Percentiles rank a stretch among this genome's conserved stretches.
Evolutionary conservation across 2,113 vertebrate genomes (phyloP).

Genomic region (Ceyx margarethae): DNA sequence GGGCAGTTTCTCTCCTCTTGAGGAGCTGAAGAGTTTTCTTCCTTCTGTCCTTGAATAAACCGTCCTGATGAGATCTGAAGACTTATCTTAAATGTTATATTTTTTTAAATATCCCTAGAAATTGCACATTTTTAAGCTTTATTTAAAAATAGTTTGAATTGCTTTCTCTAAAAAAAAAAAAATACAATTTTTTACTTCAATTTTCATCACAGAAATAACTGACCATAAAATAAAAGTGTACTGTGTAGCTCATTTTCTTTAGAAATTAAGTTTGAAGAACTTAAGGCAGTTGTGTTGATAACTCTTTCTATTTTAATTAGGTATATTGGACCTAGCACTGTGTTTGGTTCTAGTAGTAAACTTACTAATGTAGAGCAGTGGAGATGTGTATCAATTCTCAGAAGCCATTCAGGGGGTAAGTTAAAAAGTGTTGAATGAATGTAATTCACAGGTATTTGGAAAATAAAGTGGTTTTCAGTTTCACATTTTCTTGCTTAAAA

Average conservation of each 20-base stretch:
- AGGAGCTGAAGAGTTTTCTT: not conserved
- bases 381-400: constrained; percentile 95
- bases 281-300: not conserved
- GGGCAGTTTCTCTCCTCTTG: not conserved
- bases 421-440: not conserved
- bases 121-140: not conserved
- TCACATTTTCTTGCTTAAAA: not conserved
- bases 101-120: not conserved
- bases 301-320: constrained; percentile 66
- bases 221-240: not conserved
- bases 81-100: not conserved
- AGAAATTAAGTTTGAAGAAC: not conserved
- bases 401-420: constrained; percentile 96
- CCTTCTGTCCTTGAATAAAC: not conserved
- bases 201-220: not conserved
- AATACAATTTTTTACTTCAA: rapidly evolving
- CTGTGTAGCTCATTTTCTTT: not conserved
- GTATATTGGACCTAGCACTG: constrained; percentile 94
- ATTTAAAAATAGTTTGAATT: not conserved
- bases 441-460: not conserved
- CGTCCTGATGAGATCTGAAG: not conserved
- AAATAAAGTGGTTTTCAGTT: not conserved
- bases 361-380: constrained; percentile 98
- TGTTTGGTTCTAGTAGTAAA: constrained; percentile 96
- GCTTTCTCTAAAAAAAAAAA: rapidly evolving